Evolutionary conservation across 2,113 vertebrate species (phyloP), one percentile per base, ranked within the genome.

Genomic region (Lepisosteus oculatus): DNA sequence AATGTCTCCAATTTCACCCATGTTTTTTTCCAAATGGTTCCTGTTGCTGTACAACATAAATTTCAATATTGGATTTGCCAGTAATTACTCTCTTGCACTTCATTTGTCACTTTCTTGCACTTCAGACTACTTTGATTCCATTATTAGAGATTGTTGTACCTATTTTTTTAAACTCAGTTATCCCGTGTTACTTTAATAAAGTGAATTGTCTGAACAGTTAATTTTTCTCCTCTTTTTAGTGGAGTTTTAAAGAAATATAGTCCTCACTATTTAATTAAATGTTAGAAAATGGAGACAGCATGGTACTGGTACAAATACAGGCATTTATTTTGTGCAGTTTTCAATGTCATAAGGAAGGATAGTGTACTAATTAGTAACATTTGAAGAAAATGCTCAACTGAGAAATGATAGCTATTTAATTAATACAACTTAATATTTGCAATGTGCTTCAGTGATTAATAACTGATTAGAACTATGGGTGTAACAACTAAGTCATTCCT

Each of bases 11-110:
- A n/a, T 59, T 59, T 59, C n/a, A n/a, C 5, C 57, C 5, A 13
- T 59, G 13, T 13, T n/a, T 59, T 15, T 59, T 59, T 59, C 4
- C 14, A 51, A 51, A 5, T 13, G 3, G 8, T 59, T 14, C 11
- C 3, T 59, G 56, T 59, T 13, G 4, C 57, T 15, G n/a, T 59
- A 59, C 57, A 59, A 59, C 57, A 59, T 8, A 59, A 9, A n/a
- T 59, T 13, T 59, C n/a, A n/a, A 59, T 7, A 59, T 59, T 59
- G 57, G 17, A n/a, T 59, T 59, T 59, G 57, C 57, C n/a, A 59
- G 57, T 59, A 59, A 59, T 59, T 59, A 59, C 13, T 14, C 17
- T 15, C 57, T 15, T 59, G 57, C 57, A n/a, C 57, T 15, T 59
- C 11, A 59, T 59, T 59, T 59, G 7, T 4, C n/a, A 59, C 13